Conservation (phyloP, 2,888 invertebrate species). For the Sarcophaga rosellei region DNA sequence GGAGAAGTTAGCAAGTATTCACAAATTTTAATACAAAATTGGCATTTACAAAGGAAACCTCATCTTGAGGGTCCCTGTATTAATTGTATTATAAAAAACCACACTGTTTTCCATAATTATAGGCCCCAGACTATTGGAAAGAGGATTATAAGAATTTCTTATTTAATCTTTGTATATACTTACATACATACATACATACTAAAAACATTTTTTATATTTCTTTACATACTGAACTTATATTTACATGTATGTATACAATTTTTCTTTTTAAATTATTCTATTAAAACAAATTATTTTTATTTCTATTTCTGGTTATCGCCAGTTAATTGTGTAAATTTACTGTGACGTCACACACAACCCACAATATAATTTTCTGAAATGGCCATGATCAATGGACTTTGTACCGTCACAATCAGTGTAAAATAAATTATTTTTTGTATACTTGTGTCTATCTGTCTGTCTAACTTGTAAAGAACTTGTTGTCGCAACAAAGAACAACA, state of each 20-base stretch:
- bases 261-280: background rate
- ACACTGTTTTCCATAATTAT: too few relatives aligned
- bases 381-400: slow-evolving; percentile 59
- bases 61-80: too few relatives aligned
- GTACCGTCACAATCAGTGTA: slow-evolving; percentile 35
- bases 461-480: background rate
- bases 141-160: too few relatives aligned
- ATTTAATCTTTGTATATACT: too few relatives aligned
- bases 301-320: slow-evolving; percentile 39
- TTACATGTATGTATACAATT: background rate
- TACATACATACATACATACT: too few relatives aligned
- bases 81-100: too few relatives aligned
- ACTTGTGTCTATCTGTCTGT: slow-evolving; percentile 3
- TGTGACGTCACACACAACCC: slow-evolving; percentile 57
- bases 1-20: too few relatives aligned
- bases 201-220: background rate
- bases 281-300: background rate
- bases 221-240: background rate
- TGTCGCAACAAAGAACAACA: slow-evolving; percentile 26
- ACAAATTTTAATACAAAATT: too few relatives aligned
- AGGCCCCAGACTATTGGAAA: too few relatives aligned
- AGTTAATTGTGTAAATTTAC: slow-evolving; percentile 12
- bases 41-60: too few relatives aligned
- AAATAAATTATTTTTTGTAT: slow-evolving; percentile 17
- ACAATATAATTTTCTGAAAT: slow-evolving; percentile 21